Conservation (phyloP, 2,888 invertebrate genomes). For the Drosophila cognata region DNA sequence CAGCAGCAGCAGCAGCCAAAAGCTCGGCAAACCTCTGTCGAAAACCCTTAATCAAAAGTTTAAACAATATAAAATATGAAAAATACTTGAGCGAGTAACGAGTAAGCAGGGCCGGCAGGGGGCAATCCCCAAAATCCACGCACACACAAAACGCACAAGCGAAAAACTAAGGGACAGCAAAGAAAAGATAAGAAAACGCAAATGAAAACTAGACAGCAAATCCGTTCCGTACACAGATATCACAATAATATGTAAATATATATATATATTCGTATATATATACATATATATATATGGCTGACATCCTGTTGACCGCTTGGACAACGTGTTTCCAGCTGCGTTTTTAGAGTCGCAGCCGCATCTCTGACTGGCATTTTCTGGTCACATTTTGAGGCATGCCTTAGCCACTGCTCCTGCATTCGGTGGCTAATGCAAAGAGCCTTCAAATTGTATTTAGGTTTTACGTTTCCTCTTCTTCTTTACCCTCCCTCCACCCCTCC, state of each 20-base stretch:
- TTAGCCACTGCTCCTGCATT: conserved; percentile 39
- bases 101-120: conserved; percentile 22
- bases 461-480: conserved; percentile 6
- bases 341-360: conserved; percentile 9
- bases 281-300: conserved; percentile 1
- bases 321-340: conserved; percentile 52
- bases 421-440: conserved; percentile 67
- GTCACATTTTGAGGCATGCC: conserved; percentile 11
- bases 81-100: conserved; percentile 52
- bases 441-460: conserved; percentile 65
- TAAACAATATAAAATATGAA: conserved; percentile 77
- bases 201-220: conserved; percentile 49
- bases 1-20: conserved; percentile 19
- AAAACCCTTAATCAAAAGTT: conserved; percentile 77
- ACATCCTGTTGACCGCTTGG: conserved; percentile 39
- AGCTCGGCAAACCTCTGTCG: conserved; percentile 41
- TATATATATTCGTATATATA: not conserved
- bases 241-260: conserved; percentile 51
- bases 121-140: conserved; percentile 22
- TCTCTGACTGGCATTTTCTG: not conserved
- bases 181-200: conserved; percentile 40
- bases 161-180: conserved; percentile 8
- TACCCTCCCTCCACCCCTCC: not conserved
- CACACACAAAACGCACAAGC: conserved; percentile 1
- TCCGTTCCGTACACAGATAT: conserved; percentile 58